Base-by-base conservation (phyloP, 2,797 vertebrate genomes). In the Etheostoma nigrum region DNA sequence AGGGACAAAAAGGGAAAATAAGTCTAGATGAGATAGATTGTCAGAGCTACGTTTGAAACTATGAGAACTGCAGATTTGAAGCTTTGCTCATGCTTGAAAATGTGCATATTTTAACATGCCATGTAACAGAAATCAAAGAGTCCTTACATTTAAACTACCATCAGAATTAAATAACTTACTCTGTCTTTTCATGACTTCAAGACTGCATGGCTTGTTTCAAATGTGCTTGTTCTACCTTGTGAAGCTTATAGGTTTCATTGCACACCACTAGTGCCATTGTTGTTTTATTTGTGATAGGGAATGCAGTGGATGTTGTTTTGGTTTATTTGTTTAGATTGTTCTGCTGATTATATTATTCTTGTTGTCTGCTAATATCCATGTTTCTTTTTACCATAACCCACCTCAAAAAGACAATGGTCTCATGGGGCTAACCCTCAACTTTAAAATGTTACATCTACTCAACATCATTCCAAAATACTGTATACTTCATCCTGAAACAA, bases 1-100 rank as follows among this genome's bases (percentile, higher is more conserved):
- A 58, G 59, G 42, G 49, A 84, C 45, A 67, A 82, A 61, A 47
- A 18, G n/a, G 21, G 54, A 10, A 48, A 55, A 61, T 16, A 52
- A 1, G 1, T 61, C 52, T 19, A 54, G 40, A 8, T n/a, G 23
- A 70, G 12, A 30, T n/a, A 25, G 9, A 51, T 27, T 14, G 33
- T 54, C 16, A 66, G 15, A 44, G 67, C 55, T 44, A 33, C 10
- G 18, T 72, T 67, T 61, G 12, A 74, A 14, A 11, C 21, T 5
- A 53, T 18, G 10, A 55, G 13, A 71, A 5, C 19, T 63, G 49
- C 30, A 44, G 25, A 53, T 67, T 15, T 21, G 1, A 48, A 33
- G 33, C 6, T 47, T 66, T 27, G n/a, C 57, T 54, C 5, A 14
- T 23, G 33, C 11, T 55, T 16, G 2, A 44, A 33, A 27, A 11